Evolutionary conservation across 2,113 vertebrate genomes (phyloP), one percentile per base, ranked within the genome.

Genomic region (Aptenodytes patagonicus): DNA sequence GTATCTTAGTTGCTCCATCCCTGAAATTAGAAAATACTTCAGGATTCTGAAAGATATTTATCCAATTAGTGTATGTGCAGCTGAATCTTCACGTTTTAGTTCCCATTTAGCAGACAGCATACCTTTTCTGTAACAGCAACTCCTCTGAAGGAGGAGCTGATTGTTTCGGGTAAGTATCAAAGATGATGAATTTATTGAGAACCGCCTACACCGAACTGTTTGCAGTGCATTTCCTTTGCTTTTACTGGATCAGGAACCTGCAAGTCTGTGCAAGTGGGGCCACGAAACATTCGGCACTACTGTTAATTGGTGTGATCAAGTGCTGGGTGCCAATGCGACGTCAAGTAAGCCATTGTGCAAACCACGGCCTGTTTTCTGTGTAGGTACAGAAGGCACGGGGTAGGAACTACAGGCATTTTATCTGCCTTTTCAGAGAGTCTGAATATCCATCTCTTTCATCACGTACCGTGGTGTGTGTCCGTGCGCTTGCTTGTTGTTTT

Each of bases 401-500:
- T n/a, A 22, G 42, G 68, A 55, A 34, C 66, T 40, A 12, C 12
- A 12, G 40, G 32, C 9, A 1, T 40, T 80, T 49, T 17, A 46
- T 11, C 44, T 0, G 6, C 46, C 68, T 54, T 31, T 55, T 32
- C 36, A 26, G 22, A 2, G 29, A 11, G n/a, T 65, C 31, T 10
- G 24, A 34, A 7, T 31, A 29, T 22, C 52, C 34, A 7, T 24
- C 46, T 28, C 28, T 68, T 49, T 11, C 34, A 7, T 51, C 38
- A 1, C 0, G 6, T 9, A 3, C 38, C 2, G 1, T 32, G 73
- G 8, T 4, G 24, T 3, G 6, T 16, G 15, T 38, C n/a, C 0
- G 2, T 21, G 31, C 1, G 1, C 20, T 55, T 52, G 13, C 54
- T 62, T 12, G 2, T 52, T 32, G 32, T 19, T 69, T 26, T 20